A percentile compares a stretch with the other conserved stretches of the same genome.
Conservation (phyloP, 2,888 invertebrate species). For the Rhagium mordax region DNA sequence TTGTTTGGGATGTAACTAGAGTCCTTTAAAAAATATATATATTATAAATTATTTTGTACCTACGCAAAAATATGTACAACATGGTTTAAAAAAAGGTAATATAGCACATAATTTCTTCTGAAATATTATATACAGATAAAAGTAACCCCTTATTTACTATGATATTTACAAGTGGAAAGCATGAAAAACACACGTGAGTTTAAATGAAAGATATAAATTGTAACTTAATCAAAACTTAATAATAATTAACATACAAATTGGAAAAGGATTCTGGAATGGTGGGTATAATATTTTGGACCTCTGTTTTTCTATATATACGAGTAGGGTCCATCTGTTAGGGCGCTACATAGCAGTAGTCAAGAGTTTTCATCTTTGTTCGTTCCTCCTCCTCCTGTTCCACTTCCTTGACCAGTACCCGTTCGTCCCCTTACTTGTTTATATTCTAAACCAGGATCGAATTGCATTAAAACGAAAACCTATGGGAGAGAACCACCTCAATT, state of each 20-base stretch:
- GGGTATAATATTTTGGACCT: conserved; percentile 56
- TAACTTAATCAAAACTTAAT: conserved; percentile 22
- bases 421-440: conserved; percentile 88
- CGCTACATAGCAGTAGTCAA: conserved; percentile 99
- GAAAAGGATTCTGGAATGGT: conserved; percentile 62
- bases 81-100: neutral
- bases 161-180: conserved; percentile 19
- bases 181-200: conserved; percentile 11
- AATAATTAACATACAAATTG: conserved; percentile 45
- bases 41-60: neutral
- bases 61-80: neutral
- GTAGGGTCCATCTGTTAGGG: conserved; percentile 98
- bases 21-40: neutral
- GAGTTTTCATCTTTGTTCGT: conserved; percentile 94
- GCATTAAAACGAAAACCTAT: conserved; percentile 98
- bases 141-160: neutral
- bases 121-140: conserved; percentile 13
- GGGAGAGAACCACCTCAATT: conserved; percentile 30
- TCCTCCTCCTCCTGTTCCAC: conserved; percentile 77
- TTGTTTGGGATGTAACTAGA: neutral
- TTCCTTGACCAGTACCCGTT: conserved; percentile 71
- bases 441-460: conserved; percentile 98
- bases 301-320: conserved; percentile 80
- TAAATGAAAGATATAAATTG: conserved; percentile 10
- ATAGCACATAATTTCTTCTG: neutral